Evolutionary conservation across 2,888 invertebrate genomes (phyloP), one percentile per base, ranked within the genome.

Genomic region (Polyploca ridens): DNA sequence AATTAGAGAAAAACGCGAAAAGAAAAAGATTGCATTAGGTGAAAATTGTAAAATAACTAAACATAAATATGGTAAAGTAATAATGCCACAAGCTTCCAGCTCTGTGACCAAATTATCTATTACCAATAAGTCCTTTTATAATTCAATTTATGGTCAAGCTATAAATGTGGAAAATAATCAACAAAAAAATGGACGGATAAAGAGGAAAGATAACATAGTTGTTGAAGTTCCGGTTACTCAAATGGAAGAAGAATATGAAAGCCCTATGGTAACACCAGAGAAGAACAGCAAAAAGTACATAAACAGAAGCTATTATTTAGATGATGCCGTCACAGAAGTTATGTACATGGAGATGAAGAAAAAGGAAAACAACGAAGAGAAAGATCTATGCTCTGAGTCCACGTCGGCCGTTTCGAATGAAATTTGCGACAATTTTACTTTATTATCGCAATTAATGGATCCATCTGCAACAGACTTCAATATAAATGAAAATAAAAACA

Each of bases 71-170:
- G 77, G 73, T 2, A 90, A 84, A 76, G 81, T 72, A 6, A 67
- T 83, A 38, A 79, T 84, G 78, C 89, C 92, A 6, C 91, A 90
- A 69, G 73, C 89, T 1, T 86, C 90, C 1, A 91, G 76, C 66
- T 93, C 93, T 2, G 91, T 93, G 5, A 92, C 93, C 0, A 91
- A 90, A 71, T 71, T 94, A n/a, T 91, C 93, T 1, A 93, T 94
- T 63, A 89, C 90, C 1, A 93, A 93, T 71, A 94, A 93, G 72
- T 90, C 92, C 3, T 93, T 93, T 74, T 93, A 93, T 71, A 90
- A 90, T 72, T 93, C 92, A 10, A 93, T 94, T 69, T 94, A 91
- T 66, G 93, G 93, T 0, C 86, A 90, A 35, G 77, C 70, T 46
- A 14, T 69, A 14, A 78, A 82, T 38, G 58, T 68, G 8, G 81